Base-by-base conservation (phyloP, 2,888 invertebrate species). In the Machimus rusticus region DNA sequence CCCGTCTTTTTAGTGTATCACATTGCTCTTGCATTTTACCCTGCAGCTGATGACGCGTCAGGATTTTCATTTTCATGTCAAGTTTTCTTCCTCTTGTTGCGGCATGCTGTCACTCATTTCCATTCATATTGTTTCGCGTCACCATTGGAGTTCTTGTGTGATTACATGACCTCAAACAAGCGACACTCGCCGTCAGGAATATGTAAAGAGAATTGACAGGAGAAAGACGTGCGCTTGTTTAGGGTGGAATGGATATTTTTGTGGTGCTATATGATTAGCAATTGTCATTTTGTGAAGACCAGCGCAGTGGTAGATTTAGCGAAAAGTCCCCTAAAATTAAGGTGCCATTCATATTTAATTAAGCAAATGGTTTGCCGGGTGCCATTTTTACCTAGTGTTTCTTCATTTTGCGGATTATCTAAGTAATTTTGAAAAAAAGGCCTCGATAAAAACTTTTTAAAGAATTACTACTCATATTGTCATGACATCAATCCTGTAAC, bases 41-140 rank as follows among this genome's bases (percentile, higher is more conserved):
- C 84, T 37, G 28, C 74, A 81, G n/a, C 43, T 78, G 88, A 85
- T 85, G 87, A 88, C 85, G 86, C 87, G 87, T 85, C 87, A 88
- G 79, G 87, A 87, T 88, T 88, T 88, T 86, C 87, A 87, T 88
- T 88, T 88, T 86, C 74, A 86, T 86, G 85, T 51, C 85, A 86
- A 46, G 46, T 46, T 74, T 74, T 19, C 19, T 86, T 31, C 84
- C 19, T 57, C 66, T 19, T 66, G 57, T 84, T 84, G 31, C 66
- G 57, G 37, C 23, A 28, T 34, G 66, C 74, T 86, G 85, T 86
- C 85, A 86, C 31, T 86, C 85, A 86, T 74, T 86, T 46, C 23
- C 46, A 46, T 46, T 74, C 31, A 43, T 86, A 81, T 81, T 31
- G 46, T 79, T 79, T 12, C 51, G 51, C 37, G 74, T 66, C 84